A percentile compares a stretch with the other conserved stretches of the same genome.
These are phyloP conservation scores for Vanacampus margaritifer DNA, from an alignment of 2,113 vertebrate species.

Conservation along the genomic window DNA sequence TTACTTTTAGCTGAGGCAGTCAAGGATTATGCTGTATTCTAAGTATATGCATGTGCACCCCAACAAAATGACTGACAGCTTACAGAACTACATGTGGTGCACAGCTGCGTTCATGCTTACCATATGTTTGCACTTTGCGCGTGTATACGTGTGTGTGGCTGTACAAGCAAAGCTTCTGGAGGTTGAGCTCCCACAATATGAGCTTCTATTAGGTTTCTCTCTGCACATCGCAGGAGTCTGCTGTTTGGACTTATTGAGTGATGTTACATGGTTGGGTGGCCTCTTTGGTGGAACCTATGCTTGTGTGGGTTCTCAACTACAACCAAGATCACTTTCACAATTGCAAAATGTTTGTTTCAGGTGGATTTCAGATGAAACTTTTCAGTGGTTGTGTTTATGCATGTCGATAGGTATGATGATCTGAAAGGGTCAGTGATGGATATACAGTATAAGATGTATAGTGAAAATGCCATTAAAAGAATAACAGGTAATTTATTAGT, in stretches of 20 bases:
- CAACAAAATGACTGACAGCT: slow-evolving; percentile 21
- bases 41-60: neutral
- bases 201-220: slow-evolving; percentile 34
- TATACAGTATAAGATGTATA: too few species aligned
- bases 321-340: neutral
- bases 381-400: neutral
- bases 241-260: slow-evolving; percentile 20
- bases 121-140: slow-evolving; percentile 57
- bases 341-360: neutral
- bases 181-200: slow-evolving; percentile 36
- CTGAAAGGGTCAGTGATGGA: neutral
- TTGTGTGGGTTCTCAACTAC: neutral
- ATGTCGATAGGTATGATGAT: neutral
- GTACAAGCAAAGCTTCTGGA: slow-evolving; percentile 26
- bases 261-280: slow-evolving; percentile 15
- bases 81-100: slow-evolving; percentile 35
- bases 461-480: too few species aligned
- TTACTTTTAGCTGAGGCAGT: neutral
- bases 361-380: neutral
- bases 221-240: slow-evolving; percentile 16
- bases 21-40: neutral
- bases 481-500: too few species aligned
- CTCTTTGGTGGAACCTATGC: slow-evolving; percentile 17
- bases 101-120: slow-evolving; percentile 24
- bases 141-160: slow-evolving; percentile 7